phyloP scores from a whole-genome alignment of 2,113 vertebrate genomes.

The Odocoileus virginianus region DNA sequence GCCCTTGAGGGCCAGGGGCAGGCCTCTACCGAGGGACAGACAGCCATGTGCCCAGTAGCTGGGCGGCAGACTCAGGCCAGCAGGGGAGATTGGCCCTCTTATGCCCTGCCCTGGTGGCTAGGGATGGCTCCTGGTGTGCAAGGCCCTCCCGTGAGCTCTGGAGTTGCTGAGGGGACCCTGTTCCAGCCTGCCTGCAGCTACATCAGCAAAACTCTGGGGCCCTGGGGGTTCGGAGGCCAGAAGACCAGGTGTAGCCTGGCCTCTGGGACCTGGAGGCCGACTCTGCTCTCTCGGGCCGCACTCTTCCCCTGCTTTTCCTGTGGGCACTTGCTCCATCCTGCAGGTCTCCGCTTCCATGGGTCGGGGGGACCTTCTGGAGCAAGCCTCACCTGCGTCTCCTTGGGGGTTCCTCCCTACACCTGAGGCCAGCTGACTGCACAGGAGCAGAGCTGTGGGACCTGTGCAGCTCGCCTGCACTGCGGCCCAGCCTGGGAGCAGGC shows the following conservation, averaged over 20 bases:
- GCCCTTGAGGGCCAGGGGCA: not conserved
- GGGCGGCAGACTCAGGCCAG: not conserved
- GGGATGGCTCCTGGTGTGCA: not conserved
- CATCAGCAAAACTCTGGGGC: not conserved
- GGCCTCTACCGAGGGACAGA: not conserved
- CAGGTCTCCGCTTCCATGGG: fast-evolving
- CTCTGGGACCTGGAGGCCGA: fast-evolving
- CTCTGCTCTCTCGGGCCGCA: not conserved
- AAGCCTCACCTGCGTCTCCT: not conserved
- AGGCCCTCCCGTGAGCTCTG: not conserved
- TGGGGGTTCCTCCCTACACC: fast-evolving
- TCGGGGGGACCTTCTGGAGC: not conserved
- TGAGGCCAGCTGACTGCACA: not conserved
- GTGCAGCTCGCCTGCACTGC: not conserved
- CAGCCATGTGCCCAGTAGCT: not conserved
- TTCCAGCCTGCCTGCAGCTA: fast-evolving
- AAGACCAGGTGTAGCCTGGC: not conserved
- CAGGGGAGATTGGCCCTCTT: not conserved
- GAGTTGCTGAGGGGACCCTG: not conserved
- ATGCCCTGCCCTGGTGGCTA: not conserved
- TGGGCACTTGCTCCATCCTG: not conserved
- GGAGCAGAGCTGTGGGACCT: not conserved
- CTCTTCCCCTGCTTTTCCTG: not conserved
- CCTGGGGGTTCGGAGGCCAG: not conserved
- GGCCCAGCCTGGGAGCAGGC: not conserved